A percentile compares a stretch with the other conserved stretches of the same genome.
Conservation (phyloP, 30 jellyfish, hydroid and myxozoan species). For the Rhopilema esculentum region DNA sequence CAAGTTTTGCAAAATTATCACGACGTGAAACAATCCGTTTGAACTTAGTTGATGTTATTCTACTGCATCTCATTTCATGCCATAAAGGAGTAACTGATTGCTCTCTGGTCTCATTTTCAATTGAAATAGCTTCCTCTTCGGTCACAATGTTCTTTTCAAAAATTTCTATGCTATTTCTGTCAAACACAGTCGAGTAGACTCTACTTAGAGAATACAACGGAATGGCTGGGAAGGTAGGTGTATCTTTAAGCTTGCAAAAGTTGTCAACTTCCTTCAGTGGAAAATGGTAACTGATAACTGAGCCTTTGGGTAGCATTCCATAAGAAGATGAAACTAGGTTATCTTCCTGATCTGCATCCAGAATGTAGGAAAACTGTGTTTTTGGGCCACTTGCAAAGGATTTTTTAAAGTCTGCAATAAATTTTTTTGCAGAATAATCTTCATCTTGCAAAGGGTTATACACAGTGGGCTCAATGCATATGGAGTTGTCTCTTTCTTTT, state of each 20-base stretch:
- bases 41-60: slow-evolving; percentile 6
- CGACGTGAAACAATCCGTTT: background rate
- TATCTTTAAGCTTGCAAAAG: background rate
- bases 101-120: slow-evolving; percentile 7
- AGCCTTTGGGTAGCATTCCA: background rate
- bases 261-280: background rate
- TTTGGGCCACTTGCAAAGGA: background rate
- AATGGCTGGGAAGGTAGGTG: slow-evolving; percentile 2
- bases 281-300: background rate
- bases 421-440: background rate
- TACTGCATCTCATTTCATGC: background rate
- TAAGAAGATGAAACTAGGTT: background rate
- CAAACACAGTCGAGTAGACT: slow-evolving; percentile 5
- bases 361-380: background rate
- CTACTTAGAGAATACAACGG: background rate
- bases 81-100: background rate
- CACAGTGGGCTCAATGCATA: background rate
- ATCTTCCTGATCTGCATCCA: background rate
- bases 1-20: slow-evolving; percentile 2
- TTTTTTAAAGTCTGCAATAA: background rate
- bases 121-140: background rate
- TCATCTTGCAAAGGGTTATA: slow-evolving; percentile 1
- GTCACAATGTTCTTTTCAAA: slow-evolving; percentile 4
- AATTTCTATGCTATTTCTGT: background rate
- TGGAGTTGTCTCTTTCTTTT: slow-evolving; percentile 6